Evolutionary conservation across 2,797 vertebrate genomes (phyloP).

Genomic region (Gambelia wislizenii): DNA sequence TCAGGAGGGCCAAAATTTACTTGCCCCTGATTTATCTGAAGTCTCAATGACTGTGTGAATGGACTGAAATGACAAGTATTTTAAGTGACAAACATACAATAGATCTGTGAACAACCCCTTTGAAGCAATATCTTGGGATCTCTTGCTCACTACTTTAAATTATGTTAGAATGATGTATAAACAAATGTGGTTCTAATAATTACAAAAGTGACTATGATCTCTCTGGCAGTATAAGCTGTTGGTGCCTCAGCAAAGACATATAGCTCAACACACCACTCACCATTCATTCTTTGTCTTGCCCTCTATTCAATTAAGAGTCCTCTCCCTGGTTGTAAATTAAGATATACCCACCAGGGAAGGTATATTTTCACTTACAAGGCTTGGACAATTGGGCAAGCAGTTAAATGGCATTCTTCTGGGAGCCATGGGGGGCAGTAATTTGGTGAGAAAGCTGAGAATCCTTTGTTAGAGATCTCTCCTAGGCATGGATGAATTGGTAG

Average conservation of each 20-base stretch:
- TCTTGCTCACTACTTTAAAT: neutral
- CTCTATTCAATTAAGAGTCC: neutral
- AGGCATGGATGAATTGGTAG: no score
- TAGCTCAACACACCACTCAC: neutral
- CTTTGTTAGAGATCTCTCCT: no score
- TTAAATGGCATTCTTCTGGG: no score
- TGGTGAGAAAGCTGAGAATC: no score
- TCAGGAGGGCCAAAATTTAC: neutral
- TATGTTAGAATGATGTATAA: neutral
- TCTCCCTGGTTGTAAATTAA: neutral
- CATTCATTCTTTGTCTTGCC: no score
- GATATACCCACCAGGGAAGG: neutral
- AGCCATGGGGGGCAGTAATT: no score
- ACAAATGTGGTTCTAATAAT: neutral
- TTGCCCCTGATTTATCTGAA: neutral
- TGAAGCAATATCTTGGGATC: neutral
- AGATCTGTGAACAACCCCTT: neutral
- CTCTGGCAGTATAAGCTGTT: neutral
- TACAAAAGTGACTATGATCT: neutral
- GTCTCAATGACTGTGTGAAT: neutral
- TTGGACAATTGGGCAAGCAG: no score
- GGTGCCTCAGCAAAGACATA: neutral
- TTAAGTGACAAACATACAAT: no score
- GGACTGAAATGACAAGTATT: neutral
- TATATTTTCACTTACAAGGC: neutral